Base-by-base conservation (phyloP, 1,140 invertebrate species). In the Micrasema longulum region DNA sequence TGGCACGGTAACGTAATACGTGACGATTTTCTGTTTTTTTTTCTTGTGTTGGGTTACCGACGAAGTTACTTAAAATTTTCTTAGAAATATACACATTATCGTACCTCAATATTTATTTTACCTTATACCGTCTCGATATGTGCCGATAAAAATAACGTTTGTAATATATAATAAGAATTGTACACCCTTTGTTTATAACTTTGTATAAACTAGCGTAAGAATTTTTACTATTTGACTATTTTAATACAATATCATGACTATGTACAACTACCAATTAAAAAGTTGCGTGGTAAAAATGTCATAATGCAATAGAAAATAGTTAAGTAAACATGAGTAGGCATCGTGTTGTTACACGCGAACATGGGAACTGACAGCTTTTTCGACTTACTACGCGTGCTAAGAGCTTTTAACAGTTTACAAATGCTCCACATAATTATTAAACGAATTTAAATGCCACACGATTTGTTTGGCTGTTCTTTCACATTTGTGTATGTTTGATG, bases 281-380 rank as follows among this genome's bases (percentile, higher is more conserved):
- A 52, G 16, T 52, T 11, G 48, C 48, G 48, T 52, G 48, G 23
- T 52, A 20, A n/a, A n/a, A n/a, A n/a, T n/a, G n/a, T 20, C n/a
- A 45, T 45, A 14, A 14, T 16, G n/a, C n/a, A n/a, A 45, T 45
- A 45, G n/a, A 14, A 18, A 57, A 57, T 57, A 20, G 26, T 31
- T 20, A 31, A 57, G 20, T 35, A 57, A 57, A 57, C 53, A 57
- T 36, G 53, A 57, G n/a, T 57, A 57, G 18, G 26, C 31, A 35
- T 14, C 31, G 20, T 36, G 14, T 57, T 18, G 6, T 6, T 43
- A 63, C 57, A 63, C 57, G 57, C 57, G 12, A 63, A 43, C 57
- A 63, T n/a, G 38, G 20, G 1, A 63, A 43, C 57, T 45, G 57
- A 63, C 57, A 63, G 57, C 38, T 63, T 63, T 63, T 63, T 63